Percentiles rank a stretch among this genome's conserved stretches.
Evolutionary conservation across 1,140 invertebrate genomes (phyloP).

Genomic region (Odontomachus brunneus): DNA sequence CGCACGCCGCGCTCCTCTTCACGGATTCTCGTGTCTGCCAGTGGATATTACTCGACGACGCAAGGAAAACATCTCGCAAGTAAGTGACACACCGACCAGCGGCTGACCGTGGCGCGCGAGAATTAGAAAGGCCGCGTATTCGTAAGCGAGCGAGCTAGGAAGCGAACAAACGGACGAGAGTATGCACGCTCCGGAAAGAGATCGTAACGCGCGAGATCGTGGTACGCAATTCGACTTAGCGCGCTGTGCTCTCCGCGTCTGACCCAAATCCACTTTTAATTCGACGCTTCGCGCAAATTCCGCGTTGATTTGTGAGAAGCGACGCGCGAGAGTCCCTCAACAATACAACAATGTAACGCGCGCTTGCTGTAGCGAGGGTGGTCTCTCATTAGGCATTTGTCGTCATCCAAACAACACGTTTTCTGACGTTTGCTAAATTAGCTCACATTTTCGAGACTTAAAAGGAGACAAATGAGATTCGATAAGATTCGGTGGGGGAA

Average conservation of each 20-base stretch:
- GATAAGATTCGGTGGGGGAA: too few species aligned
- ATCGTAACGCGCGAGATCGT: slow-evolving; percentile 19
- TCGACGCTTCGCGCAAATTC: slow-evolving; percentile 15
- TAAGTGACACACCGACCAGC: background rate
- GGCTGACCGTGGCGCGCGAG: slow-evolving; percentile 2
- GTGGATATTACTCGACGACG: slow-evolving; percentile 68
- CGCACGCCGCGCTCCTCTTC: background rate
- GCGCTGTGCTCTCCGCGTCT: slow-evolving; percentile 29
- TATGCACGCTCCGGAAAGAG: slow-evolving; percentile 53
- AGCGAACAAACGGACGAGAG: background rate
- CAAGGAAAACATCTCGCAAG: slow-evolving; percentile 52
- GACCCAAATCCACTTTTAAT: slow-evolving; percentile 49
- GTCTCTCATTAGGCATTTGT: background rate
- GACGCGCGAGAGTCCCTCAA: background rate
- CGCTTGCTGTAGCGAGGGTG: background rate
- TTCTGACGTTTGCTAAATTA: too few species aligned
- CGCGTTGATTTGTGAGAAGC: background rate
- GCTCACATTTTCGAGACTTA: too few species aligned
- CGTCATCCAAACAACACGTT: too few species aligned
- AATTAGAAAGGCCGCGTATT: slow-evolving; percentile 43
- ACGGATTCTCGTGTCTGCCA: slow-evolving; percentile 17
- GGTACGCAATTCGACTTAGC: slow-evolving; percentile 33
- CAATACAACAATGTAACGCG: background rate
- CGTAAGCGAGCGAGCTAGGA: background rate
- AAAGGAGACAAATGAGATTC: too few species aligned